Percentiles rank a stretch among this genome's conserved stretches.
phyloP scores from a whole-genome alignment of 1,140 invertebrate genomes.

The Tribolium castaneum region DNA sequence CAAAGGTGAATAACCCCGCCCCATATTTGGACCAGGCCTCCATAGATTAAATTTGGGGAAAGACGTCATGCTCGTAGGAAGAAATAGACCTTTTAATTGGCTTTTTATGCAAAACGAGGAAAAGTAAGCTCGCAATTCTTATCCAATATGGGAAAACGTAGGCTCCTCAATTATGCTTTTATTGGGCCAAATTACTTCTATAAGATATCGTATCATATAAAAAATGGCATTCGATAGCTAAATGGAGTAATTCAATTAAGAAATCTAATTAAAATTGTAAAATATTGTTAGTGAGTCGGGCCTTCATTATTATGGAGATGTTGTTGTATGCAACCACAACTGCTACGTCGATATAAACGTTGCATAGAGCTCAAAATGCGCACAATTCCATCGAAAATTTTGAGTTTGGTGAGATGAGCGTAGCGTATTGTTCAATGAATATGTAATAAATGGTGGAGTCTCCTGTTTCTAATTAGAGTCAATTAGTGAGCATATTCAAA shows the following conservation, averaged over 20 bases:
- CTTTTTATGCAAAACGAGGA: constrained; percentile 7
- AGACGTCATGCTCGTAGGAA: not conserved
- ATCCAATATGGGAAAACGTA: constrained; percentile 1
- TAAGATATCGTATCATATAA: not conserved
- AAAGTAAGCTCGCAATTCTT: not conserved
- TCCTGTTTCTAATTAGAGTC: constrained; percentile 17
- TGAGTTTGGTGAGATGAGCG: not conserved
- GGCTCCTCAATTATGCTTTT: constrained; percentile 20
- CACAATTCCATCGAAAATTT: not conserved
- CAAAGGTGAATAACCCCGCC: not conserved
- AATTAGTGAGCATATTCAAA: constrained; percentile 6
- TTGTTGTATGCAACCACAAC: not conserved
- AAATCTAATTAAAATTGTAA: not conserved
- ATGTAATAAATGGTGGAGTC: not conserved
- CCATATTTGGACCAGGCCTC: not conserved
- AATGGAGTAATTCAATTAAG: not conserved
- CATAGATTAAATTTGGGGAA: not conserved
- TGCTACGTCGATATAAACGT: not conserved
- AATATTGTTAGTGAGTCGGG: not conserved
- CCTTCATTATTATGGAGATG: not conserved
- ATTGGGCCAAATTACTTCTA: constrained; percentile 17
- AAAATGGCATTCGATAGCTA: not conserved
- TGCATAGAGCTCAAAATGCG: not conserved
- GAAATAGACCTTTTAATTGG: constrained; percentile 8
- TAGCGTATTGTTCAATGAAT: not conserved